Conservation (phyloP, 1,140 invertebrate species). For the Battus philenor region DNA sequence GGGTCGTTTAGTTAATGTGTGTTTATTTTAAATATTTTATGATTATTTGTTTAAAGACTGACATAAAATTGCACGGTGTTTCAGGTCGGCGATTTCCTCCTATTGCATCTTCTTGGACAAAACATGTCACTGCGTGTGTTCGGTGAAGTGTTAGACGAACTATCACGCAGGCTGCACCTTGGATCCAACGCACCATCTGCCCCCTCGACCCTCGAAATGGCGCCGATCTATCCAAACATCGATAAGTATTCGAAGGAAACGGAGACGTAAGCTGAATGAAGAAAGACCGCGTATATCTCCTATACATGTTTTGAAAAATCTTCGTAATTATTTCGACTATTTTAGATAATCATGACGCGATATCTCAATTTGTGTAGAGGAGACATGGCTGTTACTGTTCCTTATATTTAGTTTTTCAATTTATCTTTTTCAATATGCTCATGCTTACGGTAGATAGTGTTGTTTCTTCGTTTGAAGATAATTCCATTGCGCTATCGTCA, state of each 20-base stretch:
- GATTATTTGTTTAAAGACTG: too few species aligned
- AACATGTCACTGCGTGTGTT: slow-evolving; percentile 90
- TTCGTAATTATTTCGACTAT: slow-evolving; percentile 10
- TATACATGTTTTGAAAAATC: slow-evolving; percentile 29
- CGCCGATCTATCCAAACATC: slow-evolving; percentile 87
- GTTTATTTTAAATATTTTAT: too few species aligned
- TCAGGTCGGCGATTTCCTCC: slow-evolving; percentile 89
- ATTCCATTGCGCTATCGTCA: slow-evolving; percentile 1
- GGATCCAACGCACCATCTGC: slow-evolving; percentile 86
- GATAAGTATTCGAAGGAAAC: slow-evolving; percentile 87
- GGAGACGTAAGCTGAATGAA: slow-evolving; percentile 80
- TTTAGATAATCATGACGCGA: slow-evolving; percentile 3
- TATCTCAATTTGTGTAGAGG: slow-evolving; percentile 32
- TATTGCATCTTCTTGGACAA: slow-evolving; percentile 88
- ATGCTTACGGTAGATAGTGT: slow-evolving; percentile 1
- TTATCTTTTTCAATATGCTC: slow-evolving; percentile 5
- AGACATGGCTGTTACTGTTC: slow-evolving; percentile 26
- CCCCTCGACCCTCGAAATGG: slow-evolving; percentile 89
- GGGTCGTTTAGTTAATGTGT: too few species aligned
- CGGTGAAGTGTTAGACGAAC: slow-evolving; percentile 82
- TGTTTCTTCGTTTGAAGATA: slow-evolving; percentile 6
- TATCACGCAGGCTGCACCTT: slow-evolving; percentile 80
- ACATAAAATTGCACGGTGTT: too few species aligned
- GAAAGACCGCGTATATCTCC: slow-evolving; percentile 23
- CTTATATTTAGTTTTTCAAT: slow-evolving; percentile 13